Evolutionary conservation across 1,140 invertebrate species (phyloP), one percentile per base, ranked within the genome.

Genomic region (Aphaenogaster floridana): DNA sequence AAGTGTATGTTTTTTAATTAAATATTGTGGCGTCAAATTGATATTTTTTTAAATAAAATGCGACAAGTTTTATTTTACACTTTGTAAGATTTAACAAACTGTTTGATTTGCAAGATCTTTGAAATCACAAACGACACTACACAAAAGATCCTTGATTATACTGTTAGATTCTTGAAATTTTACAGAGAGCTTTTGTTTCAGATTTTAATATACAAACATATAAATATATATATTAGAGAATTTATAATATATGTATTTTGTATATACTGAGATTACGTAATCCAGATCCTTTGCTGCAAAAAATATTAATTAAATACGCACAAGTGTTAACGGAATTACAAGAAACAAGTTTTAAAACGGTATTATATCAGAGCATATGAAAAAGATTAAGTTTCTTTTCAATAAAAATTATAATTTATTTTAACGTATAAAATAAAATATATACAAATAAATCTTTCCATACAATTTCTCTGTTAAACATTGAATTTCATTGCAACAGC

Each of bases 381-480:
- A 68, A 34, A 68, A 54, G n/a, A 52, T 64, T 17, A 50, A 28
- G 34, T 79, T 79, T 2, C 7, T 17, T 52, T 54, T 77, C 17
- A 36, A 48, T 66, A 66, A 66, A 66, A 48, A 66, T 28, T 36
- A 80, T 68, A 66, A 68, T 80, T 80, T 80, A 71, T 81, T 72
- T 54, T 54, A 52, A 71, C 21, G 21, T 45, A 71, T 45, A 71
- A 54, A 81, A 81, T 69, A 69, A 42, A 71, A 71, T 42, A 69
- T 68, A 80, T 54, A 68, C 39, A 36, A 52, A 39, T 52, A 69
- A 42, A 71, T 45, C 42, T 42, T 81, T 34, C 15, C 13, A 63
- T 61, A 78, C 36, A 76, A n/a, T 76, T 76, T 76, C 17, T 39
- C 21, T 45, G 39, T 57, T 42, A 39, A 80, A 52, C 34, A 52